These are phyloP conservation scores for Macrosteles quadrilineatus DNA, from an alignment of 1,140 invertebrate genomes.

Conservation along the genomic window DNA sequence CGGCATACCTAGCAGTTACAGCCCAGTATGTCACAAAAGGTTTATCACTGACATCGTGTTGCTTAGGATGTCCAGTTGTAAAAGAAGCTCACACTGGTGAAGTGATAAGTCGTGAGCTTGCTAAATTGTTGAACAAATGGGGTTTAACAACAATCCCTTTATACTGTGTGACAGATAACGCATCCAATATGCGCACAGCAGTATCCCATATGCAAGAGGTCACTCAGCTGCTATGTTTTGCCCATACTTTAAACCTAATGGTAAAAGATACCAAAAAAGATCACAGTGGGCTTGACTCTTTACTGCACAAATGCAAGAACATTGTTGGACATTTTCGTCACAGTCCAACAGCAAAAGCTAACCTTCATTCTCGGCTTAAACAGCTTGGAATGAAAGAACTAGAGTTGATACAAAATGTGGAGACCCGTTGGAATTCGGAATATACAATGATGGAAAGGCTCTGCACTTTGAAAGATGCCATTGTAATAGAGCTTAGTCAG, in stretches of 20 bases:
- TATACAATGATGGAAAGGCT: slow-evolving; percentile 29
- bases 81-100: neutral
- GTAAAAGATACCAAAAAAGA: neutral
- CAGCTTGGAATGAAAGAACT: slow-evolving; percentile 18
- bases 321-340: slow-evolving; percentile 22
- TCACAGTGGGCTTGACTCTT: neutral
- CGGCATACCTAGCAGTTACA: neutral
- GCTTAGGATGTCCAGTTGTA: neutral
- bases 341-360: slow-evolving; percentile 23
- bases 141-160: neutral
- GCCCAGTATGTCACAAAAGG: neutral
- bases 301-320: neutral
- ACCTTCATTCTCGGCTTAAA: slow-evolving; percentile 21
- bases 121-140: neutral
- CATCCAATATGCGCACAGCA: neutral
- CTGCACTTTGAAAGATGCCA: slow-evolving; percentile 15
- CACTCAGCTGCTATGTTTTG: neutral
- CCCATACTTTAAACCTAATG: neutral
- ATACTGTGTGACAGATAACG: neutral
- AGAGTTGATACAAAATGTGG: slow-evolving; percentile 21
- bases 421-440: slow-evolving; percentile 27
- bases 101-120: neutral
- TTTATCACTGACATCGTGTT: too few species aligned
- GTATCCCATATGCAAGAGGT: neutral
- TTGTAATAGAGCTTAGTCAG: slow-evolving; percentile 11